Evolutionary conservation across 2,113 vertebrate species (phyloP).

Genomic region (Poeciliopsis prolifica): DNA sequence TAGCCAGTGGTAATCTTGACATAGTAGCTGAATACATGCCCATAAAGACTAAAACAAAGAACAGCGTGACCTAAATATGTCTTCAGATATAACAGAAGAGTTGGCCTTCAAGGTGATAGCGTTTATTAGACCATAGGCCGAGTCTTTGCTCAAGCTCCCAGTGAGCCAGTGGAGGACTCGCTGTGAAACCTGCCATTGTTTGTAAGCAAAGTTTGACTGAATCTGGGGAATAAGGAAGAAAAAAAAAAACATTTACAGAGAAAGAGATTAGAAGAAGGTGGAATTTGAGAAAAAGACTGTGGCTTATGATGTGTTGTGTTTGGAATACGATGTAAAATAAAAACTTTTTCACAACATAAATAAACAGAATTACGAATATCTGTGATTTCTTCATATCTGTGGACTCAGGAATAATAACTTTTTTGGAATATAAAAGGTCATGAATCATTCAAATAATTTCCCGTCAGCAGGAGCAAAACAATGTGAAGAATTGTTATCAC

Average conservation of each 20-base stretch:
- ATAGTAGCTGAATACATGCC: conserved; percentile 18
- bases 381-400: conserved; percentile 18
- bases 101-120: conserved; percentile 42
- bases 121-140: conserved; percentile 53
- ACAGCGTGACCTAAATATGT: conserved; percentile 56
- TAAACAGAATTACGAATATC: conserved; percentile 15
- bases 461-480: neutral
- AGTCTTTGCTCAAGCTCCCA: conserved; percentile 25
- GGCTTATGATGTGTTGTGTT: neutral
- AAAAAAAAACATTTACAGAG: neutral
- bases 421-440: conserved; percentile 42
- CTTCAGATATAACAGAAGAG: conserved; percentile 53
- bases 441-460: conserved; percentile 20
- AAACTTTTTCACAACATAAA: conserved; percentile 16
- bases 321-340: conserved; percentile 5
- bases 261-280: conserved; percentile 6
- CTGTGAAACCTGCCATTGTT: conserved; percentile 31
- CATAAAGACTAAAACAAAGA: conserved; percentile 41
- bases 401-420: conserved; percentile 22
- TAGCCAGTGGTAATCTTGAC: conserved; percentile 17
- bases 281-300: conserved; percentile 10
- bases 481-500: neutral
- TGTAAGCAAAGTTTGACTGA: conserved; percentile 15
- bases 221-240: conserved; percentile 2
- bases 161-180: conserved; percentile 15